Conservation (phyloP, 2,113 vertebrate genomes). For the Rhagologus leucostigma region DNA sequence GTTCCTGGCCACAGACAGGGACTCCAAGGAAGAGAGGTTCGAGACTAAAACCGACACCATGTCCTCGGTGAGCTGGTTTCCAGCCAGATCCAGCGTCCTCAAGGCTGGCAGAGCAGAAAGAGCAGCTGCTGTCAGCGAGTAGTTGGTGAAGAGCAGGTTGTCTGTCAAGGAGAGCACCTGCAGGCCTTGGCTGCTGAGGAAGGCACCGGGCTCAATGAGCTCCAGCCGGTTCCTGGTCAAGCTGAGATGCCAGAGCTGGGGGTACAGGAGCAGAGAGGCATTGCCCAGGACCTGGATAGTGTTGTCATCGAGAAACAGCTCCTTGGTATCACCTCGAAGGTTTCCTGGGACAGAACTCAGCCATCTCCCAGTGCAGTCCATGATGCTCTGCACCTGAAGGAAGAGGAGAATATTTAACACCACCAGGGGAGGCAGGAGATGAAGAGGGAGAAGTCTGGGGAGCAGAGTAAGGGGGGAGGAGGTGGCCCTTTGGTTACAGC, state of each 20-base stretch:
- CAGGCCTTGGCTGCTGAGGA: conserved; percentile 71
- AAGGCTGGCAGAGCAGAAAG: conserved; percentile 72
- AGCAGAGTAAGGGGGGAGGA: not conserved
- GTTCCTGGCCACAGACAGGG: conserved; percentile 85
- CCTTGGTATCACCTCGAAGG: conserved; percentile 62
- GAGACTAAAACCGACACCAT: conserved; percentile 77
- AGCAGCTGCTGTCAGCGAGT: conserved; percentile 72
- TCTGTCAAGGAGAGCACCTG: conserved; percentile 77
- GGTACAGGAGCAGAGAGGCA: conserved; percentile 73
- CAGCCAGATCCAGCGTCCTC: conserved; percentile 81
- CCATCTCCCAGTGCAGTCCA: conserved; percentile 72
- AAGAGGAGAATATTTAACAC: not conserved
- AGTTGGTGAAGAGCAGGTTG: conserved; percentile 78
- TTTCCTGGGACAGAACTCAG: conserved; percentile 73
- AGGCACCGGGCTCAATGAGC: conserved; percentile 63
- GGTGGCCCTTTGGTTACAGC: not conserved
- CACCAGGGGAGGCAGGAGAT: not conserved
- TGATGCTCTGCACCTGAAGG: conserved; percentile 72
- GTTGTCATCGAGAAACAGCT: conserved; percentile 85
- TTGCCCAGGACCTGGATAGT: conserved; percentile 76
- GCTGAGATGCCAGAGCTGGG: conserved; percentile 77
- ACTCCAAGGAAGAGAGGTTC: conserved; percentile 83
- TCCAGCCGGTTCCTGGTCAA: conserved; percentile 77
- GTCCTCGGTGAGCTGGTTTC: conserved; percentile 83
- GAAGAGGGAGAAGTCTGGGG: not conserved